phyloP scores from a whole-genome alignment of 2,888 invertebrate species.

The Aleiodes alternator region DNA sequence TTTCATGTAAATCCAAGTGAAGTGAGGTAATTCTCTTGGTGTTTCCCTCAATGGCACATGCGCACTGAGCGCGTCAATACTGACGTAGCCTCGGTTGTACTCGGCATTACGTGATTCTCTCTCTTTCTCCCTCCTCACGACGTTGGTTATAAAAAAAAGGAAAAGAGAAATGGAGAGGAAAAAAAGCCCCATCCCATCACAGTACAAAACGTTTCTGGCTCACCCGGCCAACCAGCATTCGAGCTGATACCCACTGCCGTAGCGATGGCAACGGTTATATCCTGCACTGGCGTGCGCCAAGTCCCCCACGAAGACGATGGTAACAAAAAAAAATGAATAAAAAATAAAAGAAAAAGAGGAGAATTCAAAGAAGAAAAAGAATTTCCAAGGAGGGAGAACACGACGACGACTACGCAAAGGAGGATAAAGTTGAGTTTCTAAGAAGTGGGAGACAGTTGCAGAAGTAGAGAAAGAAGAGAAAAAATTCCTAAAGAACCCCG shows the following conservation, averaged over 20 bases:
- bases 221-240: constrained; percentile 71
- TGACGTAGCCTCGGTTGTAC: constrained; percentile 56
- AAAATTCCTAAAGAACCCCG: not conserved
- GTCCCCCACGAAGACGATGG: constrained; percentile 29
- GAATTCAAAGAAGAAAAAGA: too few relatives aligned
- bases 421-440: constrained; percentile 47
- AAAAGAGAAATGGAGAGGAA: not conserved
- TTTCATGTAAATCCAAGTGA: not conserved
- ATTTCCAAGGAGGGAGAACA: constrained; percentile 12
- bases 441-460: constrained; percentile 20
- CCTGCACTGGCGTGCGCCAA: constrained; percentile 49
- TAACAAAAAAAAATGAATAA: constrained; percentile 20
- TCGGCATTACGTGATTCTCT: constrained; percentile 40
- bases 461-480: not conserved
- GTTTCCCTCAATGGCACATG: constrained; percentile 34
- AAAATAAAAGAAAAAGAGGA: not conserved
- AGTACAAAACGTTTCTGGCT: constrained; percentile 44
- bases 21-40: constrained; percentile 18
- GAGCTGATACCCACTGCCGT: constrained; percentile 70
- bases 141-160: not conserved
- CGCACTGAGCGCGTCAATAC: constrained; percentile 67
- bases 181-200: constrained; percentile 32
- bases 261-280: constrained; percentile 73
- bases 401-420: constrained; percentile 45
- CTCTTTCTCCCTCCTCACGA: not conserved